Evolutionary conservation across 2,113 vertebrate species (phyloP).

Genomic region (Calypte anna): DNA sequence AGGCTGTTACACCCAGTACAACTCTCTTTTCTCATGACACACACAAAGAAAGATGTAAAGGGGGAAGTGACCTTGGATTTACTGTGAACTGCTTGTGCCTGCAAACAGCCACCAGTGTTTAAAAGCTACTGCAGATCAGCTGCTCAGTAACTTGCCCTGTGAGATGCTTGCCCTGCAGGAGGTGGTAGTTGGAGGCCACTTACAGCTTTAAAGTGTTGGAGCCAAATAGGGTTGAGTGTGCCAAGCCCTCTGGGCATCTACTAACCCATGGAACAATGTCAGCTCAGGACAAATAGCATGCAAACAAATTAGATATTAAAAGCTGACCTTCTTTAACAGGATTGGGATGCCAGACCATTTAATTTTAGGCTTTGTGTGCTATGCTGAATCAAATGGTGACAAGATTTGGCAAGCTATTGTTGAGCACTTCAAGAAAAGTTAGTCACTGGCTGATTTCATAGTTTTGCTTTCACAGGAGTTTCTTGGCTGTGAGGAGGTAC

Average conservation of each 20-base stretch:
- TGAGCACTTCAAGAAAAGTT: neutral
- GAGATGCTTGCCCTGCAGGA: slow-evolving; percentile 7
- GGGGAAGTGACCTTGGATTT: neutral
- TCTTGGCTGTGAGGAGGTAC: neutral
- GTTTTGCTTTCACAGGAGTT: neutral
- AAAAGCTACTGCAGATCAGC: neutral
- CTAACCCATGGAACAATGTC: neutral
- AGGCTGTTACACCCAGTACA: neutral
- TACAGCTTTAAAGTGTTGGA: neutral
- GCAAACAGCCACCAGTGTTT: neutral
- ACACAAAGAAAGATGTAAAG: neutral
- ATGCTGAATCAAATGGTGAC: neutral
- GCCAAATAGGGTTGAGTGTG: neutral
- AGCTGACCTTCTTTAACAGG: neutral
- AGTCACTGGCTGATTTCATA: neutral
- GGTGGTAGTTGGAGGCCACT: neutral
- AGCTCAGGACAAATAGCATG: neutral
- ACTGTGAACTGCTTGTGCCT: neutral
- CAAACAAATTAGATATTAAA: neutral
- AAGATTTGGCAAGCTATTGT: neutral
- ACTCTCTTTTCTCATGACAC: neutral
- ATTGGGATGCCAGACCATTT: neutral
- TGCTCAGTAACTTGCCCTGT: neutral
- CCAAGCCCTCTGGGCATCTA: neutral
- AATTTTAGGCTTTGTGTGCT: neutral